Evolutionary conservation across 2,797 vertebrate genomes (phyloP).

Genomic region (Tarsius wallacei): DNA sequence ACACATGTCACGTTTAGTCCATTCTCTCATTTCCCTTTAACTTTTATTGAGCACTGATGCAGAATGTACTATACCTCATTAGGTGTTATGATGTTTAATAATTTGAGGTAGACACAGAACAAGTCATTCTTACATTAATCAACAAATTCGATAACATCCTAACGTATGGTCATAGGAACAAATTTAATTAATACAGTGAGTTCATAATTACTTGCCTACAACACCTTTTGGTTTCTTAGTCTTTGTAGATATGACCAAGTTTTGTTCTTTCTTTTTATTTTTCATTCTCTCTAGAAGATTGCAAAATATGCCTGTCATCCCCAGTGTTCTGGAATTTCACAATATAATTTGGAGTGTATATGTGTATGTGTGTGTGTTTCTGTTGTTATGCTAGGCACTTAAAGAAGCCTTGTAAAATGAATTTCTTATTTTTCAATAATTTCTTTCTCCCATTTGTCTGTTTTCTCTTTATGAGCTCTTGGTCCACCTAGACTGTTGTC

Average conservation of each 20-base stretch:
- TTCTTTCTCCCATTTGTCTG: background rate
- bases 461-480: conserved; percentile 37
- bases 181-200: background rate
- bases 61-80: background rate
- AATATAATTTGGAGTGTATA: background rate
- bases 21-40: conserved; percentile 8
- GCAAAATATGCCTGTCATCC: conserved; percentile 15
- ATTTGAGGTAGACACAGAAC: background rate
- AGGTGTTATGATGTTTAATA: background rate
- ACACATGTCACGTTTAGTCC: background rate
- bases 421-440: background rate
- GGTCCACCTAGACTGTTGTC: background rate
- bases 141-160: conserved; percentile 27
- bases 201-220: background rate
- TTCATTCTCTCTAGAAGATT: background rate
- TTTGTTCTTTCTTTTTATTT: conserved; percentile 52
- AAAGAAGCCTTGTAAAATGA: background rate
- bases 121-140: background rate
- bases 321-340: conserved; percentile 42
- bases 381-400: background rate
- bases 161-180: background rate
- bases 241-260: background rate
- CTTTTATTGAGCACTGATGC: background rate
- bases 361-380: background rate
- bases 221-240: conserved; percentile 32